Conservation (phyloP, 1,140 invertebrate species). For the Paracyclopina nana region DNA sequence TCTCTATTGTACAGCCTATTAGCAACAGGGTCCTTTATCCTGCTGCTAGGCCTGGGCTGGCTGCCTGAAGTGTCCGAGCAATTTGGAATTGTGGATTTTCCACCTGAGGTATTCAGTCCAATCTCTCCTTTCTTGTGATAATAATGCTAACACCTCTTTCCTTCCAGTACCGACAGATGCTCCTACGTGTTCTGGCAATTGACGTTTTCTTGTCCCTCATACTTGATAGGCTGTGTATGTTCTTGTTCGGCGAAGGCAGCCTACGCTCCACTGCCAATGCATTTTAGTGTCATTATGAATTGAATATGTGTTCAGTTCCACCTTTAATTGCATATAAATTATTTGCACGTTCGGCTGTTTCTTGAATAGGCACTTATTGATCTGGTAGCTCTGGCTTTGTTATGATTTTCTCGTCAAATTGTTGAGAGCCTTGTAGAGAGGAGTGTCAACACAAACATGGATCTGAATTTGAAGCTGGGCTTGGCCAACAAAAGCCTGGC, state of each 20-base stretch:
- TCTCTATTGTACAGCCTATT: conserved; percentile 72
- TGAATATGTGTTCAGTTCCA: no score
- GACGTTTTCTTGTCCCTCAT: conserved; percentile 63
- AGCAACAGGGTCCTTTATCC: conserved; percentile 45
- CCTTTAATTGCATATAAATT: no score
- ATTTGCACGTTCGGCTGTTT: no score
- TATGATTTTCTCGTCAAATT: no score
- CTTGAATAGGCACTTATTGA: no score
- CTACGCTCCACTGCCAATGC: no score
- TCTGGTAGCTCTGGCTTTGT: no score
- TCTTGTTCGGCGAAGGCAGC: conserved; percentile 63
- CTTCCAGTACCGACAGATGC: conserved; percentile 58
- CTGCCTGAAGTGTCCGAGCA: conserved; percentile 52
- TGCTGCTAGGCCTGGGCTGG: conserved; percentile 50
- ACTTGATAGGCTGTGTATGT: conserved; percentile 61
- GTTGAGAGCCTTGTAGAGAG: no score
- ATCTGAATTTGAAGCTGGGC: no score
- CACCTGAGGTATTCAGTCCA: conserved; percentile 43
- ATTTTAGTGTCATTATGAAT: no score
- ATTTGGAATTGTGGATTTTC: conserved; percentile 78
- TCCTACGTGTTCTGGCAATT: conserved; percentile 52
- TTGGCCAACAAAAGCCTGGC: no score
- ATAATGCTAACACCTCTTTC: conserved; percentile 23
- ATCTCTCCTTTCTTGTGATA: not conserved
- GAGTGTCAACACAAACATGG: no score